Percentiles rank a stretch among this genome's conserved stretches.
These are phyloP conservation scores for Pheosia gnoma DNA, from an alignment of 2,888 invertebrate genomes.

Conservation along the genomic window DNA sequence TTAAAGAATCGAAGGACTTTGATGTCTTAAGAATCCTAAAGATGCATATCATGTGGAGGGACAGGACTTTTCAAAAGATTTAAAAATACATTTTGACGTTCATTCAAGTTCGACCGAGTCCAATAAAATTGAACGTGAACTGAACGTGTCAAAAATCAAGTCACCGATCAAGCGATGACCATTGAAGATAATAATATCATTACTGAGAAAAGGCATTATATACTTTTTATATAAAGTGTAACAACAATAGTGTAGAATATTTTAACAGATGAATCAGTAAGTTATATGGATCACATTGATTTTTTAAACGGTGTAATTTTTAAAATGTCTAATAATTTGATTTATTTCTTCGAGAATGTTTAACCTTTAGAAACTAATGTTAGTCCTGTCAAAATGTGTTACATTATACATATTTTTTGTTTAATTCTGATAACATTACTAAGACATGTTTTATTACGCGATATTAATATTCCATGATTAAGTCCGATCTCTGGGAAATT, in stretches of 20 bases:
- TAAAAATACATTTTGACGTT: slow-evolving; percentile 16
- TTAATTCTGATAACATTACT: too few relatives aligned
- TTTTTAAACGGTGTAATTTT: too few relatives aligned
- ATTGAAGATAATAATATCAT: background rate
- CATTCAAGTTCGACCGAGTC: slow-evolving; percentile 12
- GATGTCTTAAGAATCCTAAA: slow-evolving; percentile 36
- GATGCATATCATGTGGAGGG: slow-evolving; percentile 40
- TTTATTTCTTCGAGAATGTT: too few relatives aligned
- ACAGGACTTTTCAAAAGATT: slow-evolving; percentile 22
- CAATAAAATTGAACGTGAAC: slow-evolving; percentile 3
- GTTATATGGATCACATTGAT: too few relatives aligned
- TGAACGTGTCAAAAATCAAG: background rate
- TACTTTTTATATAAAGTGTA: background rate
- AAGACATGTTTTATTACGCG: too few relatives aligned
- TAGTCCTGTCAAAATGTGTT: too few relatives aligned
- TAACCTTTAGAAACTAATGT: too few relatives aligned
- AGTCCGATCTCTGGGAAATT: background rate
- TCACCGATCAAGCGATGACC: background rate
- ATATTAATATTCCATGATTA: background rate
- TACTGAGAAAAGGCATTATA: background rate
- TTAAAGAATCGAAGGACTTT: slow-evolving; percentile 27
- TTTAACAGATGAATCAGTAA: too few relatives aligned
- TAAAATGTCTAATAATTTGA: too few relatives aligned
- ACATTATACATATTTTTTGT: too few relatives aligned
- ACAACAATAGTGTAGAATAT: too few relatives aligned